Conservation (phyloP, 2,888 invertebrate species). For the Chironomus riparius region DNA sequence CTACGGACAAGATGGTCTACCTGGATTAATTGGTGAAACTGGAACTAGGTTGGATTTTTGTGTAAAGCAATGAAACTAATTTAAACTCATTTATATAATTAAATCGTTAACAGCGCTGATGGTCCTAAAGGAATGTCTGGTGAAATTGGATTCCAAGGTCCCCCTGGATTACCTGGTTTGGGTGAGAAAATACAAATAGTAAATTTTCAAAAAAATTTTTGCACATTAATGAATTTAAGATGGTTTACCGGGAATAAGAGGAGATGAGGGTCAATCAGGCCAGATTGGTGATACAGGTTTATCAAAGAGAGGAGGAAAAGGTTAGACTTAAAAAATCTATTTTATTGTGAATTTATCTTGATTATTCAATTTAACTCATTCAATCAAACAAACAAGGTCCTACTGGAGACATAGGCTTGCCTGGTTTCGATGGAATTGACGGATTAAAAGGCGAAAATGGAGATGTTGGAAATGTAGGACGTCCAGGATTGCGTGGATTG, state of each 20-base stretch:
- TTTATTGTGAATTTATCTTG: not conserved
- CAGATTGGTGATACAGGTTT: slow-evolving; percentile 32
- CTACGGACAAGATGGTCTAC: slow-evolving; percentile 58
- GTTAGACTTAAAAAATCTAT: not conserved
- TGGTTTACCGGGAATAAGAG: slow-evolving; percentile 57
- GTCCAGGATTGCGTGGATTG: slow-evolving; percentile 40
- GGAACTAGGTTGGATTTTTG: slow-evolving; percentile 35
- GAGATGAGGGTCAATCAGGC: slow-evolving; percentile 40
- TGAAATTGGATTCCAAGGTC: slow-evolving; percentile 46
- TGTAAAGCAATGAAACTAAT: too few relatives aligned
- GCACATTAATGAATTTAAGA: slow-evolving; percentile 30
- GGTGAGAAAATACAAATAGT: slow-evolving; percentile 39
- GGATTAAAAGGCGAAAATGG: slow-evolving; percentile 35
- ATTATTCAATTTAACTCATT: not conserved
- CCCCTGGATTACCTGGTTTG: slow-evolving; percentile 46
- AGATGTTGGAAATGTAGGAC: slow-evolving; percentile 34
- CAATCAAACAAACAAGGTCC: slow-evolving; percentile 36
- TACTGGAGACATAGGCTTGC: slow-evolving; percentile 44
- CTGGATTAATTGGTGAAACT: slow-evolving; percentile 44
- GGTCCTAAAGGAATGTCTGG: slow-evolving; percentile 36
- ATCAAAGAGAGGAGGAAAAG: not conserved
- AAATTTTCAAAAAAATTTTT: too few relatives aligned
- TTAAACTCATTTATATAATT: slow-evolving; percentile 30
- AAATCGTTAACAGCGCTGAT: slow-evolving; percentile 32
- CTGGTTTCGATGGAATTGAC: slow-evolving; percentile 38